phyloP scores from a whole-genome alignment of 2,888 invertebrate genomes.

The Nemapogon koenigi region DNA sequence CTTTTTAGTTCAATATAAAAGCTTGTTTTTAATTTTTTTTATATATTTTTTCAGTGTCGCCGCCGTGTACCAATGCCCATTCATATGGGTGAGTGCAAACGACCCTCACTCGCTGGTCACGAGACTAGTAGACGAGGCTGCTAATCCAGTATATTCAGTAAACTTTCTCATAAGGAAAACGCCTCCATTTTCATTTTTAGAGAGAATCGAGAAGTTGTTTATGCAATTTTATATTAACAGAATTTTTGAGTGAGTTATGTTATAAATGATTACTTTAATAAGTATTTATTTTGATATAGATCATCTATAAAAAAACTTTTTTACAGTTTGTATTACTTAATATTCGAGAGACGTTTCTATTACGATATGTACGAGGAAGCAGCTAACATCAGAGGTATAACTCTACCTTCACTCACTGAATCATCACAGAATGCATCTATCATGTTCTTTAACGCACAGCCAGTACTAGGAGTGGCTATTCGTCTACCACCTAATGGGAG shows the following conservation, averaged over 20 bases:
- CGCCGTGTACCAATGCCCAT: conserved; percentile 30
- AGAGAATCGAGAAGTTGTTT: conserved; percentile 21
- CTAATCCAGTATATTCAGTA: conserved; percentile 30
- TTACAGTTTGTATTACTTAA: conserved; percentile 26
- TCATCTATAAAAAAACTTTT: too few species aligned
- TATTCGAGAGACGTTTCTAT: conserved; percentile 21
- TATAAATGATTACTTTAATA: too few species aligned
- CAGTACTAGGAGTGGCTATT: neutral
- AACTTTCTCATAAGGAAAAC: conserved; percentile 19
- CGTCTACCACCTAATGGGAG: conserved; percentile 3
- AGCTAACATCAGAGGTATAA: conserved; percentile 10
- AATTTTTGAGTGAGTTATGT: too few species aligned
- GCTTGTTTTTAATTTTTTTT: too few species aligned
- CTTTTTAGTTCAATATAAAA: too few species aligned
- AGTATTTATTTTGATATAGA: conserved; percentile 24
- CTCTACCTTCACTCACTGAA: conserved; percentile 14
- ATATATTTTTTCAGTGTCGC: conserved; percentile 32
- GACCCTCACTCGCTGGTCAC: conserved; percentile 28
- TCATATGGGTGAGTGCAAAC: conserved; percentile 32
- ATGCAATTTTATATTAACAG: neutral
- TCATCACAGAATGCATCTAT: conserved; percentile 17
- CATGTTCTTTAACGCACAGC: conserved; percentile 9
- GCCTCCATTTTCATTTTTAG: conserved; percentile 28
- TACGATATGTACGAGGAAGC: conserved; percentile 12
- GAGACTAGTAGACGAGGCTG: conserved; percentile 27